Evolutionary conservation across 2,113 vertebrate species (phyloP).

Genomic region (Phalacrocorax pelagicus): DNA sequence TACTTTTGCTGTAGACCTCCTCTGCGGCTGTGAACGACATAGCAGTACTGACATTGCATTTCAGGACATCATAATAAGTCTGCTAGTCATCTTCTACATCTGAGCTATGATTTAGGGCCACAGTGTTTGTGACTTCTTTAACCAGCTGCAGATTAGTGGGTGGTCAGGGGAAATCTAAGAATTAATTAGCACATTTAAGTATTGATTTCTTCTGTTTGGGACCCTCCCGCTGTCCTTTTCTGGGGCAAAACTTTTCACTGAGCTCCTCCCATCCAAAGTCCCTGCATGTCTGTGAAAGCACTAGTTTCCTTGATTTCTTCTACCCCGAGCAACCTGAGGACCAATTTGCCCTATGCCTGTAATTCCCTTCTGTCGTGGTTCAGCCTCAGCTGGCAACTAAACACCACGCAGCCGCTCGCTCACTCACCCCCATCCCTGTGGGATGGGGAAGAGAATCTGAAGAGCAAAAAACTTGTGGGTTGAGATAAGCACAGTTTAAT

Average conservation of each 20-base stretch:
- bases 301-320: background rate
- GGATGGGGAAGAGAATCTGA: too few species aligned
- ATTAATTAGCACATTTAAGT: background rate
- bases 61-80: slow-evolving; percentile 67
- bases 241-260: background rate
- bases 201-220: background rate
- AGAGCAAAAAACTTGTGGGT: too few species aligned
- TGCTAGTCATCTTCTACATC: slow-evolving; percentile 54
- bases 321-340: background rate
- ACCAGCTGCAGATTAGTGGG: slow-evolving; percentile 61
- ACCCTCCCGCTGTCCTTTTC: background rate
- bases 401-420: too few species aligned
- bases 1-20: background rate
- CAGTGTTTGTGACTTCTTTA: slow-evolving; percentile 67
- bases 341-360: background rate
- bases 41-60: slow-evolving; percentile 63
- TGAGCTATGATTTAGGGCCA: slow-evolving; percentile 70
- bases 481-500: too few species aligned
- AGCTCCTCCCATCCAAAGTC: background rate
- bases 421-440: too few species aligned
- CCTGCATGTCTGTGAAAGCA: background rate
- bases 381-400: too few species aligned
- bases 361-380: background rate
- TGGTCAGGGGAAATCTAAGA: slow-evolving; percentile 63
- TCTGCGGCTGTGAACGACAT: slow-evolving; percentile 58